Conservation (phyloP, 2,113 vertebrate species). For the Dasyurus viverrinus region DNA sequence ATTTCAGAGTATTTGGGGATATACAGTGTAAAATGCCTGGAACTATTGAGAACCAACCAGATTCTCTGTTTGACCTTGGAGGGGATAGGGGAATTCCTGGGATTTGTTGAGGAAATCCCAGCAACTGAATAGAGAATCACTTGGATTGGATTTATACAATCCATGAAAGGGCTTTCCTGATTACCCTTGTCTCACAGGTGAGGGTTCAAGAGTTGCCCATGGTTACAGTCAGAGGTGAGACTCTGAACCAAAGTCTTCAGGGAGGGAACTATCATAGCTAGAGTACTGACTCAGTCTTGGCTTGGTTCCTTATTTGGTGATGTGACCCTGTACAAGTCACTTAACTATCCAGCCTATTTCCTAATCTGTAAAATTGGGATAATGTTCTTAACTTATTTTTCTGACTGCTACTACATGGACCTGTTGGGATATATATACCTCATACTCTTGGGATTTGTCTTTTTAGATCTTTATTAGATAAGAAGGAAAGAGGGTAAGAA, state of each 20-base stretch:
- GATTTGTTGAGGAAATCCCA: background rate
- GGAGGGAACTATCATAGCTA: background rate
- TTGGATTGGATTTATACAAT: background rate
- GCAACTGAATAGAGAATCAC: background rate
- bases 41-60: background rate
- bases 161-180: background rate
- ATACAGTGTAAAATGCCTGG: background rate
- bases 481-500: background rate
- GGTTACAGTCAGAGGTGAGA: background rate
- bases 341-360: background rate
- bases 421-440: background rate
- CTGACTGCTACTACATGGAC: background rate
- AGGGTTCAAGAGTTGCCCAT: background rate
- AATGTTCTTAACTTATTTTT: constrained; percentile 45
- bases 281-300: background rate
- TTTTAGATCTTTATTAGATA: constrained; percentile 18
- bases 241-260: no score
- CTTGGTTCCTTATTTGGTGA: background rate
- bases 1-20: background rate
- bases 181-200: background rate
- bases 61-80: background rate
- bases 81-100: background rate
- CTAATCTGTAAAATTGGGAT: background rate
- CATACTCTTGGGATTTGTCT: background rate
- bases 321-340: background rate